Percentiles rank a stretch among this genome's conserved stretches.
Evolutionary conservation across 2,113 vertebrate genomes (phyloP).

Genomic region (Catharus fuscescens): DNA sequence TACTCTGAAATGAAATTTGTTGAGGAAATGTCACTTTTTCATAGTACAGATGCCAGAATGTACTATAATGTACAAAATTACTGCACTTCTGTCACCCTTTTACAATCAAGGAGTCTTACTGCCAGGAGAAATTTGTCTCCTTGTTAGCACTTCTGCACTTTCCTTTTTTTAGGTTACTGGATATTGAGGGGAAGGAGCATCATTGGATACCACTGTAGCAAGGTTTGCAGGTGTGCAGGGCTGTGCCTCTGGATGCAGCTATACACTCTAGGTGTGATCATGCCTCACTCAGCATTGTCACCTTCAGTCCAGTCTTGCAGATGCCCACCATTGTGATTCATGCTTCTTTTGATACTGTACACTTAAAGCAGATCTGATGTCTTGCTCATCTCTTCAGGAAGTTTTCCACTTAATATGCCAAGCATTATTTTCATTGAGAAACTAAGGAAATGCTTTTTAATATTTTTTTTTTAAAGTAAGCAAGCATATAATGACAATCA

Average conservation of each 20-base stretch:
- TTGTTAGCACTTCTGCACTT: not conserved
- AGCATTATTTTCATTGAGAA: not conserved
- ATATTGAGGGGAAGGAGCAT: not conserved
- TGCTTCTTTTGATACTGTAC: not conserved
- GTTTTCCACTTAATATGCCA: not conserved
- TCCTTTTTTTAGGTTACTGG: not conserved
- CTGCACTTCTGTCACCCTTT: not conserved
- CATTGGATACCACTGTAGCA: not conserved
- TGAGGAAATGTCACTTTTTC: not conserved
- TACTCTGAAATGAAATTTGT: not conserved
- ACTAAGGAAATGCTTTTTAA: not conserved
- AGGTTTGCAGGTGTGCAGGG: not conserved
- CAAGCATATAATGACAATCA: not conserved
- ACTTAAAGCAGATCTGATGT: not conserved
- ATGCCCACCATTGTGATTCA: not conserved
- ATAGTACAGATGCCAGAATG: not conserved
- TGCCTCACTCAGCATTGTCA: not conserved
- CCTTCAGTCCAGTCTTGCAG: not conserved
- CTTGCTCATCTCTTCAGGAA: not conserved
- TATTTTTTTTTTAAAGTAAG: not conserved
- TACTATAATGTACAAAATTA: not conserved
- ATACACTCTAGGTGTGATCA: fast-evolving
- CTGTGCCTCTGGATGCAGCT: not conserved
- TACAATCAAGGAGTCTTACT: not conserved
- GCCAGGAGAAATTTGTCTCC: not conserved